Evolutionary conservation across 2,113 vertebrate genomes (phyloP), one percentile per base, ranked within the genome.

Genomic region (Phalacrocorax brasilianus): DNA sequence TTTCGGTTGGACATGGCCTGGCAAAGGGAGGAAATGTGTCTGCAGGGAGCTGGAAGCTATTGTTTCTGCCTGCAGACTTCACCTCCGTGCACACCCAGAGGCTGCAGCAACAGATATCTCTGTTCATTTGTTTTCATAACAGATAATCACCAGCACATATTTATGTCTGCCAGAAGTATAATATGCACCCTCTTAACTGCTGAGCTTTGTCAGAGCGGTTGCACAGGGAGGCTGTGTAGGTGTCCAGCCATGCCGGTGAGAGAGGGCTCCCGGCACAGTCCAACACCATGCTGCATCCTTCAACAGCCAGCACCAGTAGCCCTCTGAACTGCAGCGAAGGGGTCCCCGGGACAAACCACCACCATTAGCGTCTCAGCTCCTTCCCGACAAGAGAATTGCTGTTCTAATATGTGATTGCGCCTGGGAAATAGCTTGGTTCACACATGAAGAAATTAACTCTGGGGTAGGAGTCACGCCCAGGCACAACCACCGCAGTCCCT

Each of bases 271-370:
- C 12, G 14, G 42, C 19, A 12, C 30, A 49, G 23, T 2, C 53
- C 66, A 27, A n/a, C 17, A 12, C 8, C 4, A 1, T 0, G 0
- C 52, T 22, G 7, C 2, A 1, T 20, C 44, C 53, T 49, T 62
- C 66, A 26, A 3, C 45, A 61, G 11, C 45, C 44, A 21, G 6
- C 26, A 53, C 6, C 32, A 33, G 28, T 26, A 55, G 20, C 61
- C 17, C 38, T 68, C 28, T 17, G 35, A 68, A 16, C 45, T 14
- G 28, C 67, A 20, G 18, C 1, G 1, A 32, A 40, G 33, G 22
- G 8, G 4, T 35, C 16, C 33, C 28, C 1, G 1, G 62, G 3
- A 78, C 7, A 27, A 93, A 26, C 6, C 24, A 38, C 24, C 24
- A 65, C 58, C 35, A 8, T 14, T 0, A 20, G 24, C 2, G 3